Conservation (phyloP, 2,888 invertebrate genomes). For the Choreutis nemorana region DNA sequence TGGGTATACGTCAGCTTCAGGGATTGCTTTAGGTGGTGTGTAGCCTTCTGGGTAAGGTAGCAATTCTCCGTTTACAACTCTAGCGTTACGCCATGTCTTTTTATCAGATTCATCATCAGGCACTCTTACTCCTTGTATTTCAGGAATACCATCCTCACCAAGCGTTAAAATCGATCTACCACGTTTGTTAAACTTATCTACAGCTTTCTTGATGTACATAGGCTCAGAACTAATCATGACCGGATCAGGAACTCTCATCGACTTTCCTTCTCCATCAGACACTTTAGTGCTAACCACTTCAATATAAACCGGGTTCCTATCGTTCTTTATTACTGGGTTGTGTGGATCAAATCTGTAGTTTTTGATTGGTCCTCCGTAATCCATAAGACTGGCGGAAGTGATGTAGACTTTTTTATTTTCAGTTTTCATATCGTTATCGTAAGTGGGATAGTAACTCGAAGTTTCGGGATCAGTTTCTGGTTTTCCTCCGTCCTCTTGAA, state of each 20-base stretch:
- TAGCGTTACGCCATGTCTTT: constrained; percentile 87
- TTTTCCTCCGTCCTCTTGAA: constrained; percentile 48
- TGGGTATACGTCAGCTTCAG: constrained; percentile 65
- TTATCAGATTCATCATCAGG: constrained; percentile 86
- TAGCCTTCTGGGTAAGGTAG: constrained; percentile 77
- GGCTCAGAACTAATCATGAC: constrained; percentile 74
- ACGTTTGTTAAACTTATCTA: constrained; percentile 66
- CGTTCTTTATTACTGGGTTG: constrained; percentile 58
- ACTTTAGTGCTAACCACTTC: constrained; percentile 59
- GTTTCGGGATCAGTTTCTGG: constrained; percentile 47
- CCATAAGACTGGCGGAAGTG: constrained; percentile 49
- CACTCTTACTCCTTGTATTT: constrained; percentile 82
- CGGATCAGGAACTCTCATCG: constrained; percentile 70
- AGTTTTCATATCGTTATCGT: constrained; percentile 46
- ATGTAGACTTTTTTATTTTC: constrained; percentile 58
- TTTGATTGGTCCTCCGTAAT: constrained; percentile 50
- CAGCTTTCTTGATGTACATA: constrained; percentile 62
- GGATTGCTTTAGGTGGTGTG: constrained; percentile 69
- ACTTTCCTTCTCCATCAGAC: constrained; percentile 50
- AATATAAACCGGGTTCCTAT: constrained; percentile 64
- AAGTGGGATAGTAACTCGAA: constrained; percentile 52
- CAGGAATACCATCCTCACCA: constrained; percentile 77
- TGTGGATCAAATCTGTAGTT: constrained; percentile 55
- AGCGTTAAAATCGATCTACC: constrained; percentile 71
- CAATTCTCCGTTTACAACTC: constrained; percentile 85